Base-by-base conservation (phyloP, 2,888 invertebrate genomes). In the Brachycybe producta region DNA sequence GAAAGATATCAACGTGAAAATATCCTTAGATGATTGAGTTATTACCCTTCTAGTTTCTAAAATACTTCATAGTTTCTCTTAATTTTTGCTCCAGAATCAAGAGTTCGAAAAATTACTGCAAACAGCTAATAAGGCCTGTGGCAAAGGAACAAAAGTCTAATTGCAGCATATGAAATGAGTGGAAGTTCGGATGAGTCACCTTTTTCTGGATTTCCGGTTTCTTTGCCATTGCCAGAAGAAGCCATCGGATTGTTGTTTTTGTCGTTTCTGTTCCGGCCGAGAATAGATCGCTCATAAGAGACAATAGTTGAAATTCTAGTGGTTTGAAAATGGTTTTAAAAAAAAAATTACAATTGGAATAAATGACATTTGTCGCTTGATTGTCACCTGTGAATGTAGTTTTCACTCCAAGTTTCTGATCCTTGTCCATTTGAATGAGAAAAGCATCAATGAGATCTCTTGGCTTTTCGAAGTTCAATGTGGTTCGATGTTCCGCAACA, bases 211-310 rank as follows among this genome's bases (percentile, higher is more conserved):
- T 75, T 1, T 75, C 70, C 2, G 75, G 77, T 65, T 84, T 66
- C 38, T 75, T 68, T 1, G 84, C 81, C 74, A 90, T 75, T 57
- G 78, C 84, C 17, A 88, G 69, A 17, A 88, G 65, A 60, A 83
- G 80, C 90, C 90, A 90, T 24, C 82, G 73, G 27, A 90, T 62
- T 0, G 86, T 84, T 0, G 82, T 78, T 49, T 84, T 68, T 0
- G 86, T 82, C 0, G 90, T 88, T 60, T 90, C 90, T 44, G 85
- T 74, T 5, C 86, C 86, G 13, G 88, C 88, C 0, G 87, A 86
- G 61, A 84, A 84, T 61, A 90, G 70, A 66, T 90, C 90, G 2
- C 82, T 82, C 53, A 87, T 63, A 28, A 88, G 70, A 64, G 81
- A 83, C 57, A 77, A 68, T 61, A 85, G 69, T 62, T 90, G 87